Percentiles rank a stretch among this genome's conserved stretches.
These are phyloP conservation scores for Bombus pyrosoma DNA, from an alignment of 1,140 invertebrate genomes.

Conservation along the genomic window DNA sequence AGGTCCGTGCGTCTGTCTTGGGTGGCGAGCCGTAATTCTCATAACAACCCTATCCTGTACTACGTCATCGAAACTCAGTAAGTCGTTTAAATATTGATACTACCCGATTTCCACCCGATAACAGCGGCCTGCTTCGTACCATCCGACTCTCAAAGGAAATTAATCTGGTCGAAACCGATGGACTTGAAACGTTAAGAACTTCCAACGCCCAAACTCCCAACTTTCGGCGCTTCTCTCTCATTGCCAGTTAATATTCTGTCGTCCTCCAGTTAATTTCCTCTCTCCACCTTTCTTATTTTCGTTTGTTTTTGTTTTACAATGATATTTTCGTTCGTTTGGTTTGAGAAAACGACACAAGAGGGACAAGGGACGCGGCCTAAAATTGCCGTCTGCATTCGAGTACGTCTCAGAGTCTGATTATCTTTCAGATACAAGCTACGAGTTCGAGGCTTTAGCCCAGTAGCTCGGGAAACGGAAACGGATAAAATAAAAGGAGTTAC, in stretches of 20 bases:
- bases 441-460: slow-evolving; percentile 38
- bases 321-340: neutral
- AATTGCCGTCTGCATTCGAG: slow-evolving; percentile 60
- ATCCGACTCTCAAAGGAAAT: neutral
- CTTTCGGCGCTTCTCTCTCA: neutral
- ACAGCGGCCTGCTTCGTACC: neutral
- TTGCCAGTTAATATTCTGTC: neutral
- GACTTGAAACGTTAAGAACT: neutral
- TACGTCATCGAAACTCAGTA: slow-evolving; percentile 90
- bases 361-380: slow-evolving; percentile 27
- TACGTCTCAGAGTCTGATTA: slow-evolving; percentile 57
- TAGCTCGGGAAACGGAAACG: slow-evolving; percentile 55
- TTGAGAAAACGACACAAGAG: too few relatives aligned
- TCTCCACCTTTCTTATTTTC: too few relatives aligned
- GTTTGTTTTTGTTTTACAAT: neutral
- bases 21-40: slow-evolving; percentile 87
- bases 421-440: slow-evolving; percentile 54
- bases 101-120: neutral
- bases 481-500: slow-evolving; percentile 72
- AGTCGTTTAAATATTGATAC: slow-evolving; percentile 76
- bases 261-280: neutral
- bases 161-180: neutral
- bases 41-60: slow-evolving; percentile 87
- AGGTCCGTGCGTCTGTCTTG: slow-evolving; percentile 89
- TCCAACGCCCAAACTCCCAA: neutral